Conservation (phyloP, 92 coral and sea anemone species). For the Palythoa grandiflora region DNA sequence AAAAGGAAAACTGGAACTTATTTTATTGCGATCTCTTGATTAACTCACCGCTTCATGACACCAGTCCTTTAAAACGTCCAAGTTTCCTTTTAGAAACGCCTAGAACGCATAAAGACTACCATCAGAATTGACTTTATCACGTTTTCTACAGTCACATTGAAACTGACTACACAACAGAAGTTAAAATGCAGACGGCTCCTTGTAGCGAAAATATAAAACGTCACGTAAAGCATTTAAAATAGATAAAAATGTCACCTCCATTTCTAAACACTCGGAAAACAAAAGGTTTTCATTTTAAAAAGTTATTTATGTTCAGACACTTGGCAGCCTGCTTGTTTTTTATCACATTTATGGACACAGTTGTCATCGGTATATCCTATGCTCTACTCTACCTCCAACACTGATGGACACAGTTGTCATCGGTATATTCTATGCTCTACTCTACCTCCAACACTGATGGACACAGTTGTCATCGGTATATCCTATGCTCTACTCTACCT, state of each 20-base stretch:
- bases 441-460: constrained; percentile 51
- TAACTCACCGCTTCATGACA: constrained; percentile 95
- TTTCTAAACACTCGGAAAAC: too few relatives aligned
- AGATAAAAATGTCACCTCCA: too few relatives aligned
- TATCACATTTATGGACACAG: too few relatives aligned
- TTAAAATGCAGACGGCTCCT: too few relatives aligned
- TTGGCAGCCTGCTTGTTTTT: too few relatives aligned
- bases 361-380: not conserved
- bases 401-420: constrained; percentile 63
- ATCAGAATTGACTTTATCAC: not conserved
- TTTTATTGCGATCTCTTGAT: not conserved
- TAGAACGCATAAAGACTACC: constrained; percentile 23
- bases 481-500: constrained; percentile 62
- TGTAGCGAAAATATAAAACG: too few relatives aligned
- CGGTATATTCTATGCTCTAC: not conserved
- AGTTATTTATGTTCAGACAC: too few relatives aligned
- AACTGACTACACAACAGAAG: too few relatives aligned
- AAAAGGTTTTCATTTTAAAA: too few relatives aligned
- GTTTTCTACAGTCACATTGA: too few relatives aligned
- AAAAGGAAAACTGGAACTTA: not conserved
- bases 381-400: constrained; percentile 78
- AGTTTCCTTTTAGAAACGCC: constrained; percentile 93
- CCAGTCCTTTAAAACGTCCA: constrained; percentile 96
- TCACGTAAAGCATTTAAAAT: too few relatives aligned
- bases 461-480: not conserved